Base-by-base conservation (phyloP, 2,113 vertebrate species). In the Noturus placidus region DNA sequence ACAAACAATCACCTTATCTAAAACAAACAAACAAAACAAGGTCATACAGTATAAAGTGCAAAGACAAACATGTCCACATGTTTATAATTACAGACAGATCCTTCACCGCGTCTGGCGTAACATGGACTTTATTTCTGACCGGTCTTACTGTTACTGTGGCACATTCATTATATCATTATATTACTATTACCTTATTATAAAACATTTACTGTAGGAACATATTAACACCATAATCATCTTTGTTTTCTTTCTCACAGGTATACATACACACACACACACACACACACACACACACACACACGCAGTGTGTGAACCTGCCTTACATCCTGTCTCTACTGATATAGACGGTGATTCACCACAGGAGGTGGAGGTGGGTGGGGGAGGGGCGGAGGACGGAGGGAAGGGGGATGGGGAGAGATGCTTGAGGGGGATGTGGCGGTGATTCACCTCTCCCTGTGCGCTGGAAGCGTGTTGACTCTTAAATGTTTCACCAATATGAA, bases 291-390 rank as follows among this genome's bases (percentile, higher is more conserved):
- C 46, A 33, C 8, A 54, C 63, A 72, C 6, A 70, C 63, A 56
- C 38, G 14, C 8, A 4, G 2, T 5, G 8, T 19, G 17, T 54
- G 27, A 67, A 30, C 6, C n/a, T 17, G 76, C 19, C 14, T 78
- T 77, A 13, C 74, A 77, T 78, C 76, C 76, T 78, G 76, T 54
- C 7, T 76, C 38, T 50, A 77, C 22, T 54, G n/a, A 33, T 67
- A 70, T 19, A 52, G 65, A 54, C 11, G 46, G n/a, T 54, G 46
- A 84, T 72, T 84, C 50, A 70, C n/a, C 9, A 13, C n/a, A 56
- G 83, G 83, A 84, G 46, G 65, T n/a, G n/a, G 42, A 52, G 27
- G 42, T 14, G 83, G 67, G 82, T 1, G 63, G 82, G 82, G 63
- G 38, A 83, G 35, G 57, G 57, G 81, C 15, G 27, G 50, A 19